Evolutionary conservation across 2,888 invertebrate species (phyloP), one percentile per base, ranked within the genome.

Genomic region (Nebria salina): DNA sequence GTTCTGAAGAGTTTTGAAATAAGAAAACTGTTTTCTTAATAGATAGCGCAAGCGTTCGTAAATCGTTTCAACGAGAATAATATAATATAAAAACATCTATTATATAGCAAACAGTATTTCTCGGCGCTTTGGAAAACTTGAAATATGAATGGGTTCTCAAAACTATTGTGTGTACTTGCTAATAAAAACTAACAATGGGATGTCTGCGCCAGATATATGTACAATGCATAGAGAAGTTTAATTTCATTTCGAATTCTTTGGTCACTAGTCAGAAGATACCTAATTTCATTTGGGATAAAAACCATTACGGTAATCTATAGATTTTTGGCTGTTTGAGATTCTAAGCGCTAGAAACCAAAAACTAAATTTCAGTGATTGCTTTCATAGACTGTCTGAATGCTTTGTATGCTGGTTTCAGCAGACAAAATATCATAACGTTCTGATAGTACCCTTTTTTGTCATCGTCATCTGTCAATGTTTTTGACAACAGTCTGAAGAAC

Each of bases 11-110:
- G 54, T 54, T 54, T 54, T 11, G 8, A 54, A 54, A 54, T 54
- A 79, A 79, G 79, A 79, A 79, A 79, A 79, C 74, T 79, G 74
- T 79, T 79, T 79, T 79, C 79, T 79, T 79, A 74, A 79, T 74
- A 79, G 79, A 79, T 79, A 79, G 74, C 73, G 65, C 74, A 68
- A 74, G 68, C 78, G 70, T 78, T 78, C 74, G 73, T 78, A 78
- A 78, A 78, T 78, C 74, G 78, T 73, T 78, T 73, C 74, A 42
- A 65, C 72, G 72, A 78, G 65, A 73, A 73, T 68, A 68, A 74
- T 74, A 43, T 25, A 70, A 25, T 6, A 79, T 74, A 79, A 74
- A 79, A 79, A 68, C 74, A 54, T 42, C 79, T 43, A 74, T 79
- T 79, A 74, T 34, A 34, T 75, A 74, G 66, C 54, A 8, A 54